These are phyloP conservation scores for Orthonychiurus folsomi DNA, from an alignment of 2,888 invertebrate genomes.

Conservation along the genomic window DNA sequence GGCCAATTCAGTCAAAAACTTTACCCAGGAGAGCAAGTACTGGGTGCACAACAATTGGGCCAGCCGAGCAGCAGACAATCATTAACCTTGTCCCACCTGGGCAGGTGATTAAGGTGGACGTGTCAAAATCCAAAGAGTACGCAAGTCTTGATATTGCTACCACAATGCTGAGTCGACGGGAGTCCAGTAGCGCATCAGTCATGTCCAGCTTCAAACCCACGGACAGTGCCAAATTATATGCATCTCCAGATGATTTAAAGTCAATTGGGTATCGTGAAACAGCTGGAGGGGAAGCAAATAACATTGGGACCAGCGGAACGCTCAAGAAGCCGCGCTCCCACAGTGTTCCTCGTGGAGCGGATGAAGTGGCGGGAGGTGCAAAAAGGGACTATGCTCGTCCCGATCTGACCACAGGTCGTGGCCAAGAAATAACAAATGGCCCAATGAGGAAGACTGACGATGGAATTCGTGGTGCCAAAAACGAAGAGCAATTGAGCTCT, in stretches of 20 bases:
- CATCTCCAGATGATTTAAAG: constrained; percentile 75
- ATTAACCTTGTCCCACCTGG: constrained; percentile 39
- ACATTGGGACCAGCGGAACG: constrained; percentile 16
- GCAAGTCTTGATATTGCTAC: constrained; percentile 42
- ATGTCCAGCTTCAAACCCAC: constrained; percentile 82
- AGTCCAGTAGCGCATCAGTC: constrained; percentile 10
- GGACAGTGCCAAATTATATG: constrained; percentile 74
- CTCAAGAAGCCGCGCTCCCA: constrained; percentile 40
- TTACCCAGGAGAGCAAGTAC: constrained; percentile 37
- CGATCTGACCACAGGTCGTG: constrained; percentile 7
- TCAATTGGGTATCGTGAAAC: constrained; percentile 52
- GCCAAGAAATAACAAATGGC: constrained; percentile 7
- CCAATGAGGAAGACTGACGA: constrained; percentile 7
- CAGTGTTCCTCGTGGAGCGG: constrained; percentile 39
- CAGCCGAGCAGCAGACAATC: constrained; percentile 40
- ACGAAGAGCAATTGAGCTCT: neutral
- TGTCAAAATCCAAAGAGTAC: constrained; percentile 45
- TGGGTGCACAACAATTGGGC: constrained; percentile 38
- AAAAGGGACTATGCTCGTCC: constrained; percentile 38
- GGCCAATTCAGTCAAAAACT: constrained; percentile 40
- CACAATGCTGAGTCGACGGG: constrained; percentile 15
- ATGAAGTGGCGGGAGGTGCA: constrained; percentile 33
- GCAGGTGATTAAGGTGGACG: constrained; percentile 55
- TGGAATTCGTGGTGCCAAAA: constrained; percentile 10
- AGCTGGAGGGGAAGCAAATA: constrained; percentile 10